Evolutionary conservation across 1,140 invertebrate genomes (phyloP).

Genomic region (Pseudomyrmex gracilis): DNA sequence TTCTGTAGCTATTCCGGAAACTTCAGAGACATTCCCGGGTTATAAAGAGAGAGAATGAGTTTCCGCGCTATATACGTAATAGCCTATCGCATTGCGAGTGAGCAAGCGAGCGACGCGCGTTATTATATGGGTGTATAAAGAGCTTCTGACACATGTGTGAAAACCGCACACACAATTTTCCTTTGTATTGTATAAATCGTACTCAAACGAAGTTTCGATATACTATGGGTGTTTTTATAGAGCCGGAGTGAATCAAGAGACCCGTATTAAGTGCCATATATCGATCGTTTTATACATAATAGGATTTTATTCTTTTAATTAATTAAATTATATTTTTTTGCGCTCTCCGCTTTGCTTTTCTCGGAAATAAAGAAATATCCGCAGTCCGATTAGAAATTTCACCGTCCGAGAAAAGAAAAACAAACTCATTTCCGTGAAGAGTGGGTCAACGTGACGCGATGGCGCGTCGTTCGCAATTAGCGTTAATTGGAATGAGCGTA

Average conservation of each 20-base stretch:
- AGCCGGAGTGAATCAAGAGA: background rate
- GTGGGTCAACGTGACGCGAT: background rate
- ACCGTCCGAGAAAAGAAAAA: background rate
- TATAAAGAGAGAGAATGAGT: background rate
- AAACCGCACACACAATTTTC: background rate
- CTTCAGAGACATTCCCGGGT: slow-evolving; percentile 28
- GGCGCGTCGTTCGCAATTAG: slow-evolving; percentile 38
- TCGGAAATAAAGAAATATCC: background rate
- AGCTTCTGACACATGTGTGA: background rate
- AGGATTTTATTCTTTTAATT: background rate
- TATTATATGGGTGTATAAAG: slow-evolving; percentile 31
- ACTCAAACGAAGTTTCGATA: slow-evolving; percentile 1
- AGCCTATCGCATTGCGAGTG: background rate
- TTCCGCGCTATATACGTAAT: slow-evolving; percentile 19
- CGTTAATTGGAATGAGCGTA: slow-evolving; percentile 68
- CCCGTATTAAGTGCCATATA: background rate
- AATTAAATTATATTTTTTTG: background rate
- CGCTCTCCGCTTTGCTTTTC: background rate
- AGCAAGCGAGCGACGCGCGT: slow-evolving; percentile 15
- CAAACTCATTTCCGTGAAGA: slow-evolving; percentile 1
- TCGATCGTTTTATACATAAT: background rate
- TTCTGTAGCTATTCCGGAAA: slow-evolving; percentile 41
- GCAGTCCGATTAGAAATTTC: slow-evolving; percentile 12
- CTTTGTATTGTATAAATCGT: slow-evolving; percentile 3
- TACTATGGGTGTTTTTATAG: background rate